phyloP scores from a whole-genome alignment of 2,888 invertebrate species.

The Plutella xylostella region DNA sequence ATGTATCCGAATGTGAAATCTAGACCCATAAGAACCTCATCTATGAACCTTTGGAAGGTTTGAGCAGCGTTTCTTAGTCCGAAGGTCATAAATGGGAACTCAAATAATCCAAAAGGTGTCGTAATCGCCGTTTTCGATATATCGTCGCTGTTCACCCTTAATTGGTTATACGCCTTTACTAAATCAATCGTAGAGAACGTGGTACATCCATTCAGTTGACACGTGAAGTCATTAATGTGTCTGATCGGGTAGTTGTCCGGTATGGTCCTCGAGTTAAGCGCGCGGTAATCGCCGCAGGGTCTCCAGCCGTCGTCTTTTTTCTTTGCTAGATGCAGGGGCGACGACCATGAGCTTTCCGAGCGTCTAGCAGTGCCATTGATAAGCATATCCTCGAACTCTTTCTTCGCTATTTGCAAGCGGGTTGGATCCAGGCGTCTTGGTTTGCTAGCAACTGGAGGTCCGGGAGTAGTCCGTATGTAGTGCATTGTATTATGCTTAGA shows the following conservation, averaged over 20 bases:
- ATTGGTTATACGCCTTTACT: no score
- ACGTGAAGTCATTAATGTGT: neutral
- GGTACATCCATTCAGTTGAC: no score
- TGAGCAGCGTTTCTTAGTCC: no score
- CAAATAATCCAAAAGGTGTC: no score
- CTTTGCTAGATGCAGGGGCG: slow-evolving; percentile 22
- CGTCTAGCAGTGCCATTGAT: neutral
- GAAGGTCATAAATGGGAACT: no score
- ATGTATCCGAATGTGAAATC: no score
- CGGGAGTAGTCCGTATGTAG: neutral
- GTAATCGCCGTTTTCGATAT: no score
- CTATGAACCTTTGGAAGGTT: no score
- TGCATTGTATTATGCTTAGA: neutral
- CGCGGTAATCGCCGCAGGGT: slow-evolving; percentile 27
- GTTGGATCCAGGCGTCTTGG: neutral
- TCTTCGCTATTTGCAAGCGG: neutral
- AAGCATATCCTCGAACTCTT: slow-evolving; percentile 1
- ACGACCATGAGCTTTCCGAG: slow-evolving; percentile 20
- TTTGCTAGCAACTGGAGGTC: neutral
- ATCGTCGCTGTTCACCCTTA: no score
- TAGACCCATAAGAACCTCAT: no score
- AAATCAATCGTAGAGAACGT: no score
- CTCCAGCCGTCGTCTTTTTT: slow-evolving; percentile 21
- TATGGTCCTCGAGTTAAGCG: neutral
- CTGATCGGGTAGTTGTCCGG: neutral